Conservation (phyloP, 2,888 invertebrate species). For the Hirtodrosophila trivittata region DNA sequence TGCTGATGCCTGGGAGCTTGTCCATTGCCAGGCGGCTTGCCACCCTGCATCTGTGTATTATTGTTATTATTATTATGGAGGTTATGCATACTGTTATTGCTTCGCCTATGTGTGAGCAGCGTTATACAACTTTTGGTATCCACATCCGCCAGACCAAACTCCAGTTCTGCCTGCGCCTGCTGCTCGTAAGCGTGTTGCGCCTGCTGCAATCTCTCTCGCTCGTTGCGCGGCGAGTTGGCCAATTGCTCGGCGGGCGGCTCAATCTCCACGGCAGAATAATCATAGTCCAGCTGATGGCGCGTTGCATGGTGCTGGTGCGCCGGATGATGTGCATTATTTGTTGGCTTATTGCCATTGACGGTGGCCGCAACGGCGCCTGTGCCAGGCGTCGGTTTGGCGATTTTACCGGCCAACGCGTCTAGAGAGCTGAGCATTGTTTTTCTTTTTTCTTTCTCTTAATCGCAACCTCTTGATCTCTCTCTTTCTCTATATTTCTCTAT, state of each 20-base stretch:
- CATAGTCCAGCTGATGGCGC: conserved; percentile 71
- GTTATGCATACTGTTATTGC: conserved; percentile 52
- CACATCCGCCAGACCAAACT: conserved; percentile 74
- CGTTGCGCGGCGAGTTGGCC: conserved; percentile 70
- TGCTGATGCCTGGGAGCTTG: conserved; percentile 42
- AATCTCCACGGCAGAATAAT: conserved; percentile 70
- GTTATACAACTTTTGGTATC: conserved; percentile 58
- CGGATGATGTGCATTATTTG: conserved; percentile 57
- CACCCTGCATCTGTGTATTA: conserved; percentile 74
- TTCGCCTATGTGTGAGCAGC: conserved; percentile 56
- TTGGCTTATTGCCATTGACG: conserved; percentile 77
- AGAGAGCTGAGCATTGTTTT: conserved; percentile 91
- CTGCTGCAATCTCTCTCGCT: conserved; percentile 62
- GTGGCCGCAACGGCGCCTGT: conserved; percentile 80
- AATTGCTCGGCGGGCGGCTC: conserved; percentile 67
- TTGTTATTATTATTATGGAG: conserved; percentile 42
- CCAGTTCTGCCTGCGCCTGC: conserved; percentile 67
- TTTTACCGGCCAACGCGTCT: conserved; percentile 94
- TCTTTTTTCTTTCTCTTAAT: neutral
- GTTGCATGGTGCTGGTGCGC: conserved; percentile 57
- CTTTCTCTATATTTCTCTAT: no score
- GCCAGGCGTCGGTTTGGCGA: conserved; percentile 89
- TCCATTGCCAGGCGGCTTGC: conserved; percentile 39
- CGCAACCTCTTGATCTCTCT: no score
- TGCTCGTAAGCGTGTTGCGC: conserved; percentile 73